Percentiles rank a stretch among this genome's conserved stretches.
Evolutionary conservation across 92 coral and sea anemone genomes (phyloP).

Genomic region (Porites evermanni): DNA sequence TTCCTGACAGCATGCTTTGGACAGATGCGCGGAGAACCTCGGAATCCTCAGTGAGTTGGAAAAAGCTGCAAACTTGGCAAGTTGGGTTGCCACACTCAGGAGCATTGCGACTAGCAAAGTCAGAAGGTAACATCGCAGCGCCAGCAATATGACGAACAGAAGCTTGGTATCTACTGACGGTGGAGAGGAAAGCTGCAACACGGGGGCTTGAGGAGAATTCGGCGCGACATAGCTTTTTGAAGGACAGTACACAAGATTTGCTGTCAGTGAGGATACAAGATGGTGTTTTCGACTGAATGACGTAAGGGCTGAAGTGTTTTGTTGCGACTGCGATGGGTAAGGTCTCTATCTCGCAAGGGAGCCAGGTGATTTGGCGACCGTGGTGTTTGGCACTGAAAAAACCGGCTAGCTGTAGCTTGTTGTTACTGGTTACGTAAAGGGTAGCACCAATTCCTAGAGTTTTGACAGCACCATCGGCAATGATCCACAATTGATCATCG

Average conservation of each 20-base stretch:
- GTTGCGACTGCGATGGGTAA: too few relatives aligned
- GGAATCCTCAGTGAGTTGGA: neutral
- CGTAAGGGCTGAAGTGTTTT: slow-evolving; percentile 62
- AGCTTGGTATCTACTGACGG: slow-evolving; percentile 23
- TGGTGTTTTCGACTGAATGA: slow-evolving; percentile 30
- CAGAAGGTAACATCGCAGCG: slow-evolving; percentile 34
- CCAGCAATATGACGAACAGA: slow-evolving; percentile 35
- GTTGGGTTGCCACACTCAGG: neutral
- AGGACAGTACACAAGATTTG: slow-evolving; percentile 44
- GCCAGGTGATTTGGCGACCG: too few relatives aligned
- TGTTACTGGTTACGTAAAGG: slow-evolving; percentile 29
- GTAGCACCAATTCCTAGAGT: slow-evolving; percentile 56
- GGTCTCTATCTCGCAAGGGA: too few relatives aligned
- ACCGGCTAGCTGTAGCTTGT: slow-evolving; percentile 52
- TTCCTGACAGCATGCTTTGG: neutral
- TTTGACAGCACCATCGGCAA: slow-evolving; percentile 50
- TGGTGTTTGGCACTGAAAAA: slow-evolving; percentile 59
- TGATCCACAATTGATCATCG: slow-evolving; percentile 65
- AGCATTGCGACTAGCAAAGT: slow-evolving; percentile 32
- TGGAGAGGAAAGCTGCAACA: slow-evolving; percentile 21
- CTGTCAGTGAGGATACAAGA: too few relatives aligned
- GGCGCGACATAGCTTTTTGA: slow-evolving; percentile 33
- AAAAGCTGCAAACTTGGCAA: too few relatives aligned
- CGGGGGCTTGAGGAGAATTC: slow-evolving; percentile 48
- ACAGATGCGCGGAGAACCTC: neutral